Evolutionary conservation across 37 sponge, comb jelly and placozoan species (phyloP), one percentile per base, ranked within the genome.

Genomic region (Agelas oroides): DNA sequence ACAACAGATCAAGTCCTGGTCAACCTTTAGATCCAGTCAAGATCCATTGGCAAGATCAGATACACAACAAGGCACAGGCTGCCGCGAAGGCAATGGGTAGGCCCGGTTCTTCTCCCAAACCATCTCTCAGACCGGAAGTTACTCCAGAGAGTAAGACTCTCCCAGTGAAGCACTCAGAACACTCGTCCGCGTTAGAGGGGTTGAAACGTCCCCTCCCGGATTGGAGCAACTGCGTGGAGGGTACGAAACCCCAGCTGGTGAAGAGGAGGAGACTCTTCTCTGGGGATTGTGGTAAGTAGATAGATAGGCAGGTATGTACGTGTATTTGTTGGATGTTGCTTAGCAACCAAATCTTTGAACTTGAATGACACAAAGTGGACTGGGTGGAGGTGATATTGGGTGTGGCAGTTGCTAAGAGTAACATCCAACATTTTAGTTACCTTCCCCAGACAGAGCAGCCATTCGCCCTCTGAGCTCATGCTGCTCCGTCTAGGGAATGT

Each of bases 201-300:
- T 28, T 72, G 54, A 91, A 82, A 73, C 75, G 83, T 14, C 61
- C 30, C 5, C 65, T 64, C 1, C 91, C 82, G 0, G 86, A 91
- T 60, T 91, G 91, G 91, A 75, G 70, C 52, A 59, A 52, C 31
- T 78, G 78, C 53, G 77, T 92, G 6, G 93, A 92, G 41, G 88
- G 89, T 13, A 73, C 81, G 2, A 80, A 75, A 37, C 93, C 93
- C 20, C 63, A 76, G 32, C 73, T 88, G 33, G 76, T 75, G 32
- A 92, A 88, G 77, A 84, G 80, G 60, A 92, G 81, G 77, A 73
- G 53, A 53, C 75, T 92, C 23, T 59, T 68, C 35, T 61, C 81
- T 24, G 61, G 20, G 2, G 76, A 92, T 56, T 92, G 86, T 80
- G 86, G 93, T 92, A 39, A 88, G 93, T 84, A 18, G 46, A 46